Conservation (phyloP, 2,113 vertebrate genomes). For the Columbina picui region DNA sequence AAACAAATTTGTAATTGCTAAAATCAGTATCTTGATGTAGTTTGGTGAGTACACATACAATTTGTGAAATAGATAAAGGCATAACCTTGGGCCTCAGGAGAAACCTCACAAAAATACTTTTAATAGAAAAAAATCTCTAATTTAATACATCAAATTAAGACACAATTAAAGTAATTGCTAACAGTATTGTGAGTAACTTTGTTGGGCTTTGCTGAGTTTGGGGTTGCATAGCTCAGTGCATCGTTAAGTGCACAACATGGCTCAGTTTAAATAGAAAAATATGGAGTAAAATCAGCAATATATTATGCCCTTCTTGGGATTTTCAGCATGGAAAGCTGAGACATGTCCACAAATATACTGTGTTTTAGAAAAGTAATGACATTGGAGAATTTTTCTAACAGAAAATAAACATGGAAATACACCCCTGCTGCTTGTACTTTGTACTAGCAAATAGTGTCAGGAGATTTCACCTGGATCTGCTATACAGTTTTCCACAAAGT, state of each 20-base stretch:
- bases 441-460: background rate
- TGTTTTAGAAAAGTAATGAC: background rate
- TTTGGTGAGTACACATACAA: background rate
- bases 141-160: background rate
- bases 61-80: background rate
- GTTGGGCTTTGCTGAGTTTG: background rate
- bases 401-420: background rate
- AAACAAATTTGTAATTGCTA: background rate
- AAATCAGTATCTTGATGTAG: background rate
- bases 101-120: background rate
- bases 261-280: background rate
- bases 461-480: background rate
- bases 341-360: background rate
- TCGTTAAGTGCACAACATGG: background rate
- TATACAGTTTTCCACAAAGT: background rate
- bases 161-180: background rate
- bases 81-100: background rate
- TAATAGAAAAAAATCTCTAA: background rate
- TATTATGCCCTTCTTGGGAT: background rate
- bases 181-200: background rate
- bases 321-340: background rate
- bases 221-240: background rate
- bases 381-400: background rate
- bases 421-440: fast-evolving
- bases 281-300: background rate